Base-by-base conservation (phyloP, 2,797 vertebrate species). In the Sparus aurata region DNA sequence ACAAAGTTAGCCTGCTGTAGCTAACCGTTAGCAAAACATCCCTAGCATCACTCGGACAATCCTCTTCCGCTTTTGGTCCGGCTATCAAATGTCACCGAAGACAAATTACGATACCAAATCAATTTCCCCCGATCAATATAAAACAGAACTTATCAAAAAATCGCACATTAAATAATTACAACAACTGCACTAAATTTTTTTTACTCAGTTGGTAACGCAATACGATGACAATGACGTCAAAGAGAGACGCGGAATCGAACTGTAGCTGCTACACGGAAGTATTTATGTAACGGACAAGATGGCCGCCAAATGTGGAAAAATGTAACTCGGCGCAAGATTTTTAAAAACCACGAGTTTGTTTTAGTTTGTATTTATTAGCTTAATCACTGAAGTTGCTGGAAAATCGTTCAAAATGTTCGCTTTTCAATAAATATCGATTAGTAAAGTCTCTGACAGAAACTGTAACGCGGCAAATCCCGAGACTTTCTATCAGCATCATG, bases 11-110 rank as follows among this genome's bases (percentile, higher is more conserved):
- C 90, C 22, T 2, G 0, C 43, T 7, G 69, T 5, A 5, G 92
- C 92, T 93, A 93, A 79, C 45, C 1, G 12, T 90, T 93, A 92
- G 91, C 91, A 91, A 84, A 94, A 94, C 92, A 94, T 68, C 63
- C 20, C 54, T 30, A 46, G 6, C 86, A 85, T 85, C 89, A 90
- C 18, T 45, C 12, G 16, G 62, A 16, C 73, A 41, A 82, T 18
- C 84, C 79, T 80, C 20, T 93, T 94, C 90, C 91, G 88, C 6
- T 80, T 87, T 55, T 25, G 71, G 86, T 91, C 77, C 91, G 60
- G 13, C 68, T 2, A 0, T 50, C 23, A 91, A 93, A 91, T 82
- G 15, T 52, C 0, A 2, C 61, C 73, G 74, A 59, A 13, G 50
- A 54, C 8, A 13, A 12, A 0, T 22, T 2, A 1, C 16, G 1